Evolutionary conservation across 2,888 invertebrate species (phyloP), one percentile per base, ranked within the genome.

Genomic region (Therioaphis trifolii): DNA sequence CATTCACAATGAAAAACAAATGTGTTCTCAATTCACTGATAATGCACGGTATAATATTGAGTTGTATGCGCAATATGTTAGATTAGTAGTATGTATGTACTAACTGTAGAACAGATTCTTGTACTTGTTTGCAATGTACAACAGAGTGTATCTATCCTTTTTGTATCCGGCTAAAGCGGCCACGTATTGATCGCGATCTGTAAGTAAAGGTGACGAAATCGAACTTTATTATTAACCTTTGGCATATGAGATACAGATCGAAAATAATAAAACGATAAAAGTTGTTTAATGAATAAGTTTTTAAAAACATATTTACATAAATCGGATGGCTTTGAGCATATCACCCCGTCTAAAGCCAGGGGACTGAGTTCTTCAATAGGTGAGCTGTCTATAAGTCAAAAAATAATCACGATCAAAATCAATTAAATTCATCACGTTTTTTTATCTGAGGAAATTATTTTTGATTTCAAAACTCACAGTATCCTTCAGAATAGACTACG

Each of bases 261-360:
- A 35, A 35, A 7, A 35, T 3, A 35, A 35, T n/a, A n/a, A n/a
- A n/a, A n/a, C n/a, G 35, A 35, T 35, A 35, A 7, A 35, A 35
- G 35, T n/a, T n/a, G n/a, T n/a, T n/a, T n/a, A n/a, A n/a, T n/a
- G n/a, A n/a, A n/a, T n/a, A n/a, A n/a, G n/a, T n/a, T n/a, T n/a
- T n/a, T n/a, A n/a, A n/a, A n/a, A n/a, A n/a, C n/a, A n/a, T 46
- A 71, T 18, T 49, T 71, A 71, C 71, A 71, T 27, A 71, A n/a
- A 11, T 46, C 71, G 3, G 9, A 24, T 1, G 71, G 71, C 0
- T 0, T 0, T 24, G 21, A 15, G 15, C 21, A 29, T 0, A n/a
- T n/a, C 18, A 52, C 29, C 18, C n/a, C 58, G 11, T 75, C 58
- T 12, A 21, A 9, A 21, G 9, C 0, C 3, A 76, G 18, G 0